Base-by-base conservation (phyloP, 2,797 vertebrate species). In the Leucoraja ocellata region DNA sequence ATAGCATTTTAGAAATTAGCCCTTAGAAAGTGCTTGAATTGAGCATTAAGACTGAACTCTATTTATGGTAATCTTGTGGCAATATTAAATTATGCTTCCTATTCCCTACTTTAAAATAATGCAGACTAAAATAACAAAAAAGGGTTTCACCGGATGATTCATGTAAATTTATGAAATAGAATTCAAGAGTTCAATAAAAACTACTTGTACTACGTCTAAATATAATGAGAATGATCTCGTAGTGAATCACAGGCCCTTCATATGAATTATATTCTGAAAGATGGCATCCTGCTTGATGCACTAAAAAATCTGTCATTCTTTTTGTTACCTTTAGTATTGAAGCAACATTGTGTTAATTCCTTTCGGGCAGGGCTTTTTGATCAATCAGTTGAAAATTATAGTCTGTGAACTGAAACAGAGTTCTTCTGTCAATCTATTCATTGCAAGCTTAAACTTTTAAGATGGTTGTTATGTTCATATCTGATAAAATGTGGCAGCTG, bases 161-260 rank as follows among this genome's bases (percentile, higher is more conserved):
- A 63, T 32, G 83, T 86, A 86, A 86, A 65, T 16, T 86, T 65
- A 18, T 86, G 58, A 86, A 86, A 32, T 86, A 65, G 28, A 65
- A 32, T 61, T 86, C 83, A 63, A n/a, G n/a, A 63, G 58, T 32
- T 86, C 58, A 21, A 61, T 28, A 63, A 23, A 86, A 54, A 32
- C 7, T 28, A 86, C 2, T n/a, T 63, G 58, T 86, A n/a, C 14
- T 32, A 65, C 18, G 61, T 65, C 7, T 86, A 86, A 86, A 63
- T 61, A 86, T 63, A 65, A 86, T 63, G 83, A n/a, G 28, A 86
- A 63, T 65, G 28, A 32, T 86, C 83, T 86, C 71, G 28, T 65
- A 63, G 32, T 86, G 28, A 6, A 28, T n/a, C 54, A 84, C 54
- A 61, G 58, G 81, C 83, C 58, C 83, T 63, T 86, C 13, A 32